Evolutionary conservation across 2,113 vertebrate species (phyloP), one percentile per base, ranked within the genome.

Genomic region (Mesitornis unicolor): DNA sequence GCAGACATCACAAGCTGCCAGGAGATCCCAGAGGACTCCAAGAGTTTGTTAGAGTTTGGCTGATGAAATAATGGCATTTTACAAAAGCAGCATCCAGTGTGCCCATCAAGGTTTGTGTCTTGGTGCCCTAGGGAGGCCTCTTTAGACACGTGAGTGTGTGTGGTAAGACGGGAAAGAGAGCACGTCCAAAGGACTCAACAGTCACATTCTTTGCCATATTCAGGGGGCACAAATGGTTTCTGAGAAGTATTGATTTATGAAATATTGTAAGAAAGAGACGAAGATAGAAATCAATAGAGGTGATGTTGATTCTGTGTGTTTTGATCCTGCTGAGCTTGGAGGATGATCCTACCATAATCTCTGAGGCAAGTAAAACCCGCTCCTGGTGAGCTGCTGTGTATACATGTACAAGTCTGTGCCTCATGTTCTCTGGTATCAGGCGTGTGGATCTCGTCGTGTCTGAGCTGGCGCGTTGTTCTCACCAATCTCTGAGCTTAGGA

Each of bases 271-370:
- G 93, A 89, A 95, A 82, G 92, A 96, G 74, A 95, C 84, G 67
- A 89, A 89, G 95, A 75, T 85, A 91, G 84, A 95, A 95, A 97
- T 96, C 95, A 90, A 93, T 95, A 92, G 87, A 84, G 87, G 84
- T 93, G 92, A 67, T 97, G 86, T 94, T 94, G 90, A 76, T 87
- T 96, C 89, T 93, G 25, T 96, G 77, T 84, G 84, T 90, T 96
- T 97, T 95, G 94, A 97, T 95, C 94, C 85, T 95, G 65, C 94
- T 95, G 94, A 96, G 71, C 57, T 88, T 70, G 80, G 82, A 74
- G 86, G 95, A 95, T 94, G 96, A 96, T 96, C 92, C 84, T 85
- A 2, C 90, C 63, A 63, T 94, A 96, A 95, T 92, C 90, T 95
- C 90, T 54, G 70, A 96, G 78, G 90, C 29, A 45, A 56, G 31